Conservation (phyloP, 2,888 invertebrate genomes). For the Nesidiocoris tenuis region DNA sequence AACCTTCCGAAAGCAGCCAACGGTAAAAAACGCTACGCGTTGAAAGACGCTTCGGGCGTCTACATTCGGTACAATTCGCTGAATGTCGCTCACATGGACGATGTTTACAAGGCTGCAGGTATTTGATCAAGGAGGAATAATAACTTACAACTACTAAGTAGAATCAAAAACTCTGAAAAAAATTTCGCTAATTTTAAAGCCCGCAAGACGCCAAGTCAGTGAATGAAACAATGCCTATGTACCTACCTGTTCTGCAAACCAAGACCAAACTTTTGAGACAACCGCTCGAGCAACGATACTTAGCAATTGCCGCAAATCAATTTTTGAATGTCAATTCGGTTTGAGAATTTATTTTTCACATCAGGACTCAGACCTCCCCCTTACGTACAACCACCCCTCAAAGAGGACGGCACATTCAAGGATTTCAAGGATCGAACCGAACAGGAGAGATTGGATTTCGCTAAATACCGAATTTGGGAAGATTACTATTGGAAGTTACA, state of each 20-base stretch:
- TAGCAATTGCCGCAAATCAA: too few species aligned
- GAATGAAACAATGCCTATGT: too few species aligned
- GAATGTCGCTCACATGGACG: neutral
- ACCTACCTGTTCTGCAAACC: too few species aligned
- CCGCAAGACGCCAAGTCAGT: too few species aligned
- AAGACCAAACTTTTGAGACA: too few species aligned
- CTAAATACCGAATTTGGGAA: constrained; percentile 1
- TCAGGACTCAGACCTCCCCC: neutral
- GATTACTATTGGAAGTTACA: constrained; percentile 8
- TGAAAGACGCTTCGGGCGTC: neutral
- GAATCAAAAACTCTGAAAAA: neutral
- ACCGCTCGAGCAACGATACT: too few species aligned
- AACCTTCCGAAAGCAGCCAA: neutral
- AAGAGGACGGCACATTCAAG: constrained; percentile 16
- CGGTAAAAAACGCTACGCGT: neutral
- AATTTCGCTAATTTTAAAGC: neutral
- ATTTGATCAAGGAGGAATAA: neutral
- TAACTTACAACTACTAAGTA: neutral
- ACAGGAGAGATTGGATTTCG: neutral
- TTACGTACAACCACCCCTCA: constrained; percentile 10
- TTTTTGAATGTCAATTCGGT: neutral
- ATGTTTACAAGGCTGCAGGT: constrained; percentile 2
- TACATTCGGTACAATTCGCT: constrained; percentile 15
- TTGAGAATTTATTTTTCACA: too few species aligned
- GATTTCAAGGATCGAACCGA: neutral